These are phyloP conservation scores for Syndactyla subalaris DNA, from an alignment of 2,797 vertebrate species.

Conservation along the genomic window DNA sequence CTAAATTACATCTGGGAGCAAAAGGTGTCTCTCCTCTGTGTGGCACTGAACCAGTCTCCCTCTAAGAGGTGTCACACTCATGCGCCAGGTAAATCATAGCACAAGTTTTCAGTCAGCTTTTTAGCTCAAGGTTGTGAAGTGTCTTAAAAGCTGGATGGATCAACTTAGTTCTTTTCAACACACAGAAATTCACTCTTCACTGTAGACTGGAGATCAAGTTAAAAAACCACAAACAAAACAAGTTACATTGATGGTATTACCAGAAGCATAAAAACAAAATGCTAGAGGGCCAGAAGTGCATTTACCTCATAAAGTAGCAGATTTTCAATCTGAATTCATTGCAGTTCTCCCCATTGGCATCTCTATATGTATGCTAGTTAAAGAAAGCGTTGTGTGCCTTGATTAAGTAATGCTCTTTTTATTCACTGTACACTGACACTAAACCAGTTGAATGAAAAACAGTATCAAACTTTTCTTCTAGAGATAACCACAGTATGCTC, in stretches of 20 bases:
- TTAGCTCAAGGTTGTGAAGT: not conserved
- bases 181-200: not conserved
- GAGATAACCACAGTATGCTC: not conserved
- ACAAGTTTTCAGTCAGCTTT: not conserved
- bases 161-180: not conserved
- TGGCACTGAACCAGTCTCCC: not conserved
- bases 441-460: not conserved
- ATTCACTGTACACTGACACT: not conserved
- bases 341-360: slow-evolving; percentile 81
- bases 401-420: not conserved
- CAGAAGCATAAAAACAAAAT: not conserved
- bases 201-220: not conserved
- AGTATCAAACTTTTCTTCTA: not conserved
- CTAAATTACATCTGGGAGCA: not conserved
- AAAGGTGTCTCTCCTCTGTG: not conserved
- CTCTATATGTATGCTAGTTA: slow-evolving; percentile 85
- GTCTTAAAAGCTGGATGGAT: not conserved
- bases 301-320: slow-evolving; percentile 96
- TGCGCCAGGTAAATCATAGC: not conserved
- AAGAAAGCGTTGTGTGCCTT: slow-evolving; percentile 57
- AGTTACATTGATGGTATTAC: not conserved
- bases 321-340: slow-evolving; percentile 89
- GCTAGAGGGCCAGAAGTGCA: not conserved
- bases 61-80: not conserved
- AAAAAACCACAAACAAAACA: not conserved